A percentile compares a stretch with the other conserved stretches of the same genome.
Conservation (phyloP, 2,888 invertebrate genomes). For the Phengaris alcon region DNA sequence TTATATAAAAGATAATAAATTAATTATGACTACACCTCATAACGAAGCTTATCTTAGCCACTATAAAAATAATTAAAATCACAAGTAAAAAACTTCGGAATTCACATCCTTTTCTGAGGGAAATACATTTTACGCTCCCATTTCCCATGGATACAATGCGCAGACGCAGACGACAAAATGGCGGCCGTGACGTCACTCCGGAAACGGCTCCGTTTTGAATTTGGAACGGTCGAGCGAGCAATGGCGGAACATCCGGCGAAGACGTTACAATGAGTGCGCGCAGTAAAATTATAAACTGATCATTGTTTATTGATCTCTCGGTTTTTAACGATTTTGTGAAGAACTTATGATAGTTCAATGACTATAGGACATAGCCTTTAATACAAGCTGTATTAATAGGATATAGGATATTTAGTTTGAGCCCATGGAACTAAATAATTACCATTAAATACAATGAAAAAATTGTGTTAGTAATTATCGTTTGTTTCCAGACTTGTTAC, state of each 20-base stretch:
- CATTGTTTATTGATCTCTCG: conserved; percentile 35
- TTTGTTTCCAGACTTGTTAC: too few species aligned
- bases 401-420: too few species aligned
- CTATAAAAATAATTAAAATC: conserved; percentile 14
- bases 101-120: conserved; percentile 63
- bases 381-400: too few species aligned
- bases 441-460: too few species aligned
- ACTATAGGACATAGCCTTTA: not conserved
- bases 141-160: conserved; percentile 68
- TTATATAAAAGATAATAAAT: not conserved
- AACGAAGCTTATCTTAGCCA: not conserved
- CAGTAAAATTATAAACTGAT: conserved; percentile 45
- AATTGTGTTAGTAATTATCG: too few species aligned
- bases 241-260: conserved; percentile 78
- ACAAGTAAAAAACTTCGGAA: conserved; percentile 22
- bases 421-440: too few species aligned
- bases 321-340: conserved; percentile 21
- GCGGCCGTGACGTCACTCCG: conserved; percentile 71
- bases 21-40: not conserved
- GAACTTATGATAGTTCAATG: not conserved
- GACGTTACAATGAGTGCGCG: conserved; percentile 74
- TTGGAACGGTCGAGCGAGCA: conserved; percentile 78
- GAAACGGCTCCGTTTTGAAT: conserved; percentile 78
- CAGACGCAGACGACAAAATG: conserved; percentile 61
- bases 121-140: conserved; percentile 68